Percentiles rank a stretch among this genome's conserved stretches.
These are phyloP conservation scores for Tenrec ecaudatus DNA, from an alignment of 2,113 vertebrate genomes.

Conservation along the genomic window DNA sequence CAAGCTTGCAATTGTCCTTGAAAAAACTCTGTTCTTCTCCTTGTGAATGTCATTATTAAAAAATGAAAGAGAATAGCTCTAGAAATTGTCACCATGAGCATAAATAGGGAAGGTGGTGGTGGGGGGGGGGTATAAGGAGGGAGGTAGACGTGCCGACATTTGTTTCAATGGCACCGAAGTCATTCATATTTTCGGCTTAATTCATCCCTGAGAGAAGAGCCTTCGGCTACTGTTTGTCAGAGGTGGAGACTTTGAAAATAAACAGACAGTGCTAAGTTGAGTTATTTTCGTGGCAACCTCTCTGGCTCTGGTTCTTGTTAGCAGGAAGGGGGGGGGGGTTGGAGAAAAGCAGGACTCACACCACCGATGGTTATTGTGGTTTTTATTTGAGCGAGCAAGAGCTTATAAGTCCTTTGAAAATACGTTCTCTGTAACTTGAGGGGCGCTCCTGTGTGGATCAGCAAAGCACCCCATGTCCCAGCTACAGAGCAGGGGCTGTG, in stretches of 20 bases:
- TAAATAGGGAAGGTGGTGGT: slow-evolving; percentile 21
- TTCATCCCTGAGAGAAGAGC: slow-evolving; percentile 45
- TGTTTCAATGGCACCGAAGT: not conserved
- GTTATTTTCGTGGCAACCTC: not conserved
- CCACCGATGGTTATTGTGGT: not conserved
- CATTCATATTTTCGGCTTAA: slow-evolving; percentile 59
- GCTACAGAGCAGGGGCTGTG: not conserved
- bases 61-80: slow-evolving; percentile 51
- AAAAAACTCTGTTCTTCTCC: slow-evolving; percentile 62
- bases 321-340: not conserved
- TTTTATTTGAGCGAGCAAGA: not conserved
- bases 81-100: slow-evolving; percentile 64
- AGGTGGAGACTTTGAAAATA: slow-evolving; percentile 49
- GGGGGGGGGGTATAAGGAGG: not conserved
- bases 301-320: slow-evolving; percentile 1
- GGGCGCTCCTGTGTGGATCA: not conserved
- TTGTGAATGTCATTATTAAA: slow-evolving; percentile 71
- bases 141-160: not conserved
- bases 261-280: not conserved
- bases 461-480: slow-evolving; percentile 11
- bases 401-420: not conserved
- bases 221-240: not conserved
- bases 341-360: not conserved
- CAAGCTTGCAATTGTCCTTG: slow-evolving; percentile 60
- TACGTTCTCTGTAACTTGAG: not conserved